These are phyloP conservation scores for Mus spretus DNA, from an alignment of 2,797 vertebrate species.

Conservation along the genomic window DNA sequence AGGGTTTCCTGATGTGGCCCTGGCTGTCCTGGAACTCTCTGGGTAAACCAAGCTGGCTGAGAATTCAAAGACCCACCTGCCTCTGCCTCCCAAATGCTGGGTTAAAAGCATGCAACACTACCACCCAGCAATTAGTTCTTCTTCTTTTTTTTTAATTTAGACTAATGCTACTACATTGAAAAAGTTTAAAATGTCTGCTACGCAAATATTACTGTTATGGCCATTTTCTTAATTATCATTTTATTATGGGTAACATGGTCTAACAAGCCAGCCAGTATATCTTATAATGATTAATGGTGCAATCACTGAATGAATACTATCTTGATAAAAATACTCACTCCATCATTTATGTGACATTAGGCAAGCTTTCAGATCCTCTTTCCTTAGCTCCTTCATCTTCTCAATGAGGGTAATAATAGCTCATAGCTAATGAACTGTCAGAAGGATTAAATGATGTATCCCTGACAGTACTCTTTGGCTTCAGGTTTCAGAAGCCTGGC, in stretches of 20 bases:
- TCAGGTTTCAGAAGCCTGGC: slow-evolving; percentile 63
- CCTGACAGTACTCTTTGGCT: slow-evolving; percentile 3
- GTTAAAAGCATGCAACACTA: neutral
- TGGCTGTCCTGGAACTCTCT: neutral
- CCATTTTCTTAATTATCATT: slow-evolving; percentile 29
- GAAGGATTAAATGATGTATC: slow-evolving; percentile 43
- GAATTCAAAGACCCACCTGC: neutral
- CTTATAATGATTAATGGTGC: slow-evolving; percentile 11
- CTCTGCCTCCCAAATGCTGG: neutral
- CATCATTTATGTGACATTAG: slow-evolving; percentile 52
- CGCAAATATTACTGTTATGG: slow-evolving; percentile 51
- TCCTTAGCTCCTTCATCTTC: slow-evolving; percentile 32
- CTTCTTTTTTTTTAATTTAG: neutral
- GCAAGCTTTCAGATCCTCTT: slow-evolving; percentile 20
- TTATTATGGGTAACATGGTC: slow-evolving; percentile 30
- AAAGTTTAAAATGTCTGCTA: slow-evolving; percentile 46
- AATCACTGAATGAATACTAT: slow-evolving; percentile 40
- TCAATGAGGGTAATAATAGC: slow-evolving; percentile 38
- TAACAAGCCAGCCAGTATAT: slow-evolving; percentile 24
- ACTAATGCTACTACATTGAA: slow-evolving; percentile 17
- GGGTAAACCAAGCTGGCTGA: neutral
- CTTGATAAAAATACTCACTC: slow-evolving; percentile 51
- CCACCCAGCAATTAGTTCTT: neutral
- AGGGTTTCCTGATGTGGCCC: neutral
- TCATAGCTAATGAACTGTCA: slow-evolving; percentile 39